A percentile compares a stretch with the other conserved stretches of the same genome.
Conservation (phyloP, 2,888 invertebrate genomes). For the Callinectes sapidus region DNA sequence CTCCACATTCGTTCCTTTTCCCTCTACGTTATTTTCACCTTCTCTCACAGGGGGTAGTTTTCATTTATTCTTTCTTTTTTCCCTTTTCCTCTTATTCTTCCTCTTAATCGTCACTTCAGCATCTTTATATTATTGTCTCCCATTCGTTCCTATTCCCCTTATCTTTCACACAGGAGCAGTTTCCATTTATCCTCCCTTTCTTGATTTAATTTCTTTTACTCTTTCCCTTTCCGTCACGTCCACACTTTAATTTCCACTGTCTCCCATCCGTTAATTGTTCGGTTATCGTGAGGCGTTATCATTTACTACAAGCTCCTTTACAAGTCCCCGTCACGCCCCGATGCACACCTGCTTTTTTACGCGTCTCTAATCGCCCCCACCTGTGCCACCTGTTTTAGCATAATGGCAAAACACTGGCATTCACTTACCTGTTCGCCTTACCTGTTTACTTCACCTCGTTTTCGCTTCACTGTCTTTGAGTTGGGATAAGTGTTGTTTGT, state of each 20-base stretch:
- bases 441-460: background rate
- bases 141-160: too few species aligned
- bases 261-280: background rate
- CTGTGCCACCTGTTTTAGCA: background rate
- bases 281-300: too few species aligned
- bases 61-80: background rate
- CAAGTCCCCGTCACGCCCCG: background rate
- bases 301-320: background rate
- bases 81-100: background rate
- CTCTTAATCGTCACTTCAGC: background rate
- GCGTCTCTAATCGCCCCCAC: background rate
- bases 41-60: background rate
- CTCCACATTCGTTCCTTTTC: background rate
- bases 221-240: background rate
- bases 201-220: background rate
- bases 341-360: background rate
- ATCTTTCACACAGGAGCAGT: background rate
- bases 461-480: background rate
- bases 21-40: background rate
- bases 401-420: slow-evolving; percentile 8
- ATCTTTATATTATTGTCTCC: background rate
- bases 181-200: background rate
- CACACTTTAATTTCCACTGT: background rate
- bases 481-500: background rate
- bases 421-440: background rate